phyloP scores from a whole-genome alignment of 2,797 vertebrate species.

The Phrynocephalus forsythii region DNA sequence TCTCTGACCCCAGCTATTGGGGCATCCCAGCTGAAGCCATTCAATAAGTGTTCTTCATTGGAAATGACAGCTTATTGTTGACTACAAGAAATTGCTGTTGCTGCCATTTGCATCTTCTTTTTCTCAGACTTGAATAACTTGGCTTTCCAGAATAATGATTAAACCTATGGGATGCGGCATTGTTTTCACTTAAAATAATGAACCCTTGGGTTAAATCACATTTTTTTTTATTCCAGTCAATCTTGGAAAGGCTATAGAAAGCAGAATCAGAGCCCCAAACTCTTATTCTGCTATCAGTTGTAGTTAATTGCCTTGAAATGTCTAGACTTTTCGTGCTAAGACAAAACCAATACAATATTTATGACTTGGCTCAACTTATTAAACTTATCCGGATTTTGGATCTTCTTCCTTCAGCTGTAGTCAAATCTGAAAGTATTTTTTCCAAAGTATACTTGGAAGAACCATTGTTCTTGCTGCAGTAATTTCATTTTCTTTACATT shows the following conservation, averaged over 20 bases:
- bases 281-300: background rate
- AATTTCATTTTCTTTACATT: background rate
- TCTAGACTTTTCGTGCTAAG: background rate
- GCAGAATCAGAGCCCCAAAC: background rate
- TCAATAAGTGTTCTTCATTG: background rate
- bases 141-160: slow-evolving; percentile 8
- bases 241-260: background rate
- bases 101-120: background rate
- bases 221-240: background rate
- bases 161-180: background rate
- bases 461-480: background rate
- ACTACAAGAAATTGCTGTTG: background rate
- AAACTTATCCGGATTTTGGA: background rate
- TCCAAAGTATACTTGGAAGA: background rate
- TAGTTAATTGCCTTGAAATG: background rate
- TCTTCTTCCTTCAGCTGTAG: background rate
- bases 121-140: background rate
- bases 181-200: background rate
- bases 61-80: background rate
- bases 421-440: background rate
- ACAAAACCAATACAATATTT: background rate
- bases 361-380: background rate
- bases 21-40: background rate
- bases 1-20: background rate
- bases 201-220: background rate